phyloP scores from a whole-genome alignment of 2,113 vertebrate species.

The Plestiodon gilberti region DNA sequence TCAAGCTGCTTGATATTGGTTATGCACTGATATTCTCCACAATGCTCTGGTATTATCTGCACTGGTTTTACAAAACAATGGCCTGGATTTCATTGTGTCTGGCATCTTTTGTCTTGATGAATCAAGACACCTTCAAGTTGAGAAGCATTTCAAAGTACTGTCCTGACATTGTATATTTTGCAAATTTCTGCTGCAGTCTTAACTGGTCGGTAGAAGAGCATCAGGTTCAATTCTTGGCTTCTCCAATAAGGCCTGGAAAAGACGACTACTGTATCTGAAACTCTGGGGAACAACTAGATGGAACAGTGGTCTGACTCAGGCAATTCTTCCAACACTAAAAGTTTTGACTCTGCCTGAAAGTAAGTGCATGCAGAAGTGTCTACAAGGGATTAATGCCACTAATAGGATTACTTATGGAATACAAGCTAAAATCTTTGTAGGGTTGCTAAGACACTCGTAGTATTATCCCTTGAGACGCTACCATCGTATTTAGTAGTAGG shows the following conservation, averaged over 20 bases:
- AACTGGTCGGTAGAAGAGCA: background rate
- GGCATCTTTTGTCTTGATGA: background rate
- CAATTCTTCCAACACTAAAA: background rate
- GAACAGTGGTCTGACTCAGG: no score
- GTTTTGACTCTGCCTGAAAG: background rate
- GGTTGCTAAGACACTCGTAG: background rate
- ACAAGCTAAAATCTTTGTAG: background rate
- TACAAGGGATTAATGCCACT: background rate
- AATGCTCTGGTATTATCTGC: background rate
- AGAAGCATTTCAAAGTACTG: background rate
- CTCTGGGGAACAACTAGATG: background rate
- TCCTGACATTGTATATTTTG: background rate
- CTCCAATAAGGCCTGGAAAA: background rate
- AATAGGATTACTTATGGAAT: background rate
- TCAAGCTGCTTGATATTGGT: no score
- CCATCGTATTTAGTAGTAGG: background rate
- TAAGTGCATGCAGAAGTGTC: background rate
- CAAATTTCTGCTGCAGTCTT: background rate
- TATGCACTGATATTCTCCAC: no score
- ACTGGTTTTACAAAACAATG: background rate
- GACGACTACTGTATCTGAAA: no score
- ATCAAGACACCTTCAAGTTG: background rate
- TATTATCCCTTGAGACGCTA: background rate
- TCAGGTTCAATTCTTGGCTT: no score
- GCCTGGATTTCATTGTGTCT: background rate